A percentile compares a stretch with the other conserved stretches of the same genome.
Conservation (phyloP, 2,888 invertebrate species). For the Druceiella hillmani region DNA sequence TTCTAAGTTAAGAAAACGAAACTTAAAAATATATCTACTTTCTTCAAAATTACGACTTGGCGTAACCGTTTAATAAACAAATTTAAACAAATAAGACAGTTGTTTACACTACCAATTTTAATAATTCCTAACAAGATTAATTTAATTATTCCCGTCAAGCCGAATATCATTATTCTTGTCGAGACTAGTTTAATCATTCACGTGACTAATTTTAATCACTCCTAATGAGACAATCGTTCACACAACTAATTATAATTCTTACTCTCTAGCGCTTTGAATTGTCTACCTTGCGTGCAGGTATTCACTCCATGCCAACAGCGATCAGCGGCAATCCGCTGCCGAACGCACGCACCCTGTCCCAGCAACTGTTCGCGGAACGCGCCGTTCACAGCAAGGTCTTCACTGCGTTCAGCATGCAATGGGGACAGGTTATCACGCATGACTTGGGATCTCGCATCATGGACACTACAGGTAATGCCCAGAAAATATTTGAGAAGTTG, state of each 20-base stretch:
- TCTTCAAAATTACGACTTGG: no score
- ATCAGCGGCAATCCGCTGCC: conserved; percentile 53
- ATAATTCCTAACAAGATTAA: no score
- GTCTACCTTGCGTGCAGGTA: conserved; percentile 29
- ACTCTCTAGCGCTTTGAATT: background rate
- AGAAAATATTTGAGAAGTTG: no score
- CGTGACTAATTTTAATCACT: conserved; percentile 1
- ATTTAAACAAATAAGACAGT: no score
- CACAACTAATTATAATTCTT: background rate
- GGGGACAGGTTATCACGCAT: conserved; percentile 68
- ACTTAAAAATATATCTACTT: no score
- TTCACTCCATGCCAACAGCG: conserved; percentile 50
- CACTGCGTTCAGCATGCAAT: conserved; percentile 62
- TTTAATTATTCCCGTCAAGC: no score
- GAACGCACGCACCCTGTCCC: conserved; percentile 59
- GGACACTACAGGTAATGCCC: conserved; percentile 49
- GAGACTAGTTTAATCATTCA: background rate
- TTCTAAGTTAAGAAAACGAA: no score
- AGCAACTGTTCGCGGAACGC: conserved; percentile 51
- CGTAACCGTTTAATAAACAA: no score
- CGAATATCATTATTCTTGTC: no score
- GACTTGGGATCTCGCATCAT: conserved; percentile 62
- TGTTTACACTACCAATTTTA: no score
- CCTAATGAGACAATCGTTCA: background rate
- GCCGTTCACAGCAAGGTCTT: conserved; percentile 47